These are phyloP conservation scores for Bujurquina vittata DNA, from an alignment of 2,113 vertebrate genomes.

Conservation along the genomic window DNA sequence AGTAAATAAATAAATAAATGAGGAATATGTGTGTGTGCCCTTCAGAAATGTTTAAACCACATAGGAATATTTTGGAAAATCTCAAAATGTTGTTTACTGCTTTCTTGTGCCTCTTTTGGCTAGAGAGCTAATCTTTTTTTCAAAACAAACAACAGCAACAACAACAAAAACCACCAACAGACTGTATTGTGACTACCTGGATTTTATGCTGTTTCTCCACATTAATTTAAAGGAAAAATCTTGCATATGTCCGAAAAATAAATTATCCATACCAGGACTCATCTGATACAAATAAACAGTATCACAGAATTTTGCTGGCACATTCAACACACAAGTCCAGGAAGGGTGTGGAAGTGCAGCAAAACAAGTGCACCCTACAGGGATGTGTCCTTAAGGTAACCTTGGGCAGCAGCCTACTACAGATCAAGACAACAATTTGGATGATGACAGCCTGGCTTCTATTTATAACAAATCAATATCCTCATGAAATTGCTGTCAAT, in stretches of 20 bases:
- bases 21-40: not conserved
- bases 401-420: not conserved
- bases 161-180: not conserved
- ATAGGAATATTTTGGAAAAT: not conserved
- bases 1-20: not conserved
- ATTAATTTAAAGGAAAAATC: not conserved
- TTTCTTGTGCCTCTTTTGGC: not conserved
- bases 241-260: not conserved
- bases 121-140: not conserved
- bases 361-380: constrained; percentile 66
- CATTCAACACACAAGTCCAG: not conserved
- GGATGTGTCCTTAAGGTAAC: constrained; percentile 45
- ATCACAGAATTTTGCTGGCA: not conserved
- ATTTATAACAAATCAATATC: not conserved
- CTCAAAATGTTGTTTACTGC: not conserved
- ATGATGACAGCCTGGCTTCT: not conserved
- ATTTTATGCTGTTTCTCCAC: not conserved
- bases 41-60: constrained; percentile 10
- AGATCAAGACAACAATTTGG: not conserved
- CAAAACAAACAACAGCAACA: not conserved
- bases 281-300: not conserved
- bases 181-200: not conserved
- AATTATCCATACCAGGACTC: not conserved
- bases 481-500: not conserved
- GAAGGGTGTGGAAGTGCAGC: constrained; percentile 25